These are phyloP conservation scores for Avahi laniger DNA, from an alignment of 2,797 vertebrate species.

Conservation along the genomic window DNA sequence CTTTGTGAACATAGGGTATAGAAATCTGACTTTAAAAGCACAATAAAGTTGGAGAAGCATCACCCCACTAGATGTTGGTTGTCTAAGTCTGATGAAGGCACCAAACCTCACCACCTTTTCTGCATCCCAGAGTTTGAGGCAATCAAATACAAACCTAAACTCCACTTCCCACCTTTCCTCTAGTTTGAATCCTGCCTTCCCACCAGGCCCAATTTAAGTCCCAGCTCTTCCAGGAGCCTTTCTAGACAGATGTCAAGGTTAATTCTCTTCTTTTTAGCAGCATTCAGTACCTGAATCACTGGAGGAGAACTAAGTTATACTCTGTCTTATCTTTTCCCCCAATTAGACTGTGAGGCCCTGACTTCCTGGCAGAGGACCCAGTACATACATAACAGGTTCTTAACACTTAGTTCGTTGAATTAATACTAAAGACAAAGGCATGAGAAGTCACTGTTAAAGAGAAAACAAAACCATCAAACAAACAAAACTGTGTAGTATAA, in stretches of 20 bases:
- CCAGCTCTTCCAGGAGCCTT: conserved; percentile 20
- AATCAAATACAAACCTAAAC: background rate
- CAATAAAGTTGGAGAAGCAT: background rate
- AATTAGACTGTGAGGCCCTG: conserved; percentile 1
- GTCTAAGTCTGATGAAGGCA: conserved; percentile 1
- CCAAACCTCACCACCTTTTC: background rate
- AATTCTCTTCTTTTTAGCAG: conserved; percentile 9
- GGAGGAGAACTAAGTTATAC: background rate
- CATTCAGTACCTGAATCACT: background rate
- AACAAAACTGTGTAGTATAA: background rate
- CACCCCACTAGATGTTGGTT: background rate
- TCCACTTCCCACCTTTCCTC: background rate
- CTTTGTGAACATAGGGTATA: background rate
- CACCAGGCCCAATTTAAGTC: background rate
- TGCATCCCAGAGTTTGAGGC: background rate
- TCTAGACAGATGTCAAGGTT: background rate
- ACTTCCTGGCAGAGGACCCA: conserved; percentile 10
- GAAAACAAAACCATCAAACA: background rate
- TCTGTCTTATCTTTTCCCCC: background rate
- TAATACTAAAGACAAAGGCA: conserved; percentile 22
- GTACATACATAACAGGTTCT: background rate
- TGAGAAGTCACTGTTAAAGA: conserved; percentile 6
- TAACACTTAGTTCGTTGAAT: conserved; percentile 19
- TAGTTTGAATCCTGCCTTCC: background rate
- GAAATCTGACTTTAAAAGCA: conserved; percentile 43